Conservation (phyloP, 2,888 invertebrate genomes). For the Ommatoiulus sabulosus region DNA sequence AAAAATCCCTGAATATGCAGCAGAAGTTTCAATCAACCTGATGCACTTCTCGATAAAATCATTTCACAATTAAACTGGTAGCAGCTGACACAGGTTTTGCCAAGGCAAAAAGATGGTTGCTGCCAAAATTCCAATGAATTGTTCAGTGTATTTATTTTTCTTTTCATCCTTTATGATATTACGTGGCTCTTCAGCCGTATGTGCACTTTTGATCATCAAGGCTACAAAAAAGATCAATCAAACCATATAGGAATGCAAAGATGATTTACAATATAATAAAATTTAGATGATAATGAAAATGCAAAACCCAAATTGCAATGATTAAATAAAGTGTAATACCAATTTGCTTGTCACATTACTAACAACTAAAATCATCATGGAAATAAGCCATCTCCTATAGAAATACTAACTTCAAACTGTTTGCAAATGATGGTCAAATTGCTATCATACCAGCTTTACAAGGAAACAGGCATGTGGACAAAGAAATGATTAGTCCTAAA, state of each 20-base stretch:
- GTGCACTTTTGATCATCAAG: background rate
- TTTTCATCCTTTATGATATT: constrained; percentile 20
- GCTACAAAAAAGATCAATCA: background rate
- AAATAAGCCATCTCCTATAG: too few relatives aligned
- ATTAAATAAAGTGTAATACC: too few relatives aligned
- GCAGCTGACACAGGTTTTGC: constrained; percentile 33
- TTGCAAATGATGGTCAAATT: too few relatives aligned
- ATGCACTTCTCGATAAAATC: background rate
- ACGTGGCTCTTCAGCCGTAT: background rate
- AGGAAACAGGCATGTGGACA: too few relatives aligned
- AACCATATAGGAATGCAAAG: background rate
- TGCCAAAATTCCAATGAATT: constrained; percentile 37
- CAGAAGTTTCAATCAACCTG: background rate
- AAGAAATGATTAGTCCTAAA: too few relatives aligned
- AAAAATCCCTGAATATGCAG: constrained; percentile 44
- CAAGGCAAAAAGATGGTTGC: constrained; percentile 2
- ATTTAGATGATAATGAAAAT: too few relatives aligned
- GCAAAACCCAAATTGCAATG: too few relatives aligned
- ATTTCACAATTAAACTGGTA: constrained; percentile 38
- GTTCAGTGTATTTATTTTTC: background rate
- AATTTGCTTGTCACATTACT: too few relatives aligned
- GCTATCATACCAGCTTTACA: too few relatives aligned
- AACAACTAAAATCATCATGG: too few relatives aligned
- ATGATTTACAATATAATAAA: background rate
- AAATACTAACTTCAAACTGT: too few relatives aligned